Conservation (phyloP, 2,113 vertebrate species). For the Steatornis caripensis region DNA sequence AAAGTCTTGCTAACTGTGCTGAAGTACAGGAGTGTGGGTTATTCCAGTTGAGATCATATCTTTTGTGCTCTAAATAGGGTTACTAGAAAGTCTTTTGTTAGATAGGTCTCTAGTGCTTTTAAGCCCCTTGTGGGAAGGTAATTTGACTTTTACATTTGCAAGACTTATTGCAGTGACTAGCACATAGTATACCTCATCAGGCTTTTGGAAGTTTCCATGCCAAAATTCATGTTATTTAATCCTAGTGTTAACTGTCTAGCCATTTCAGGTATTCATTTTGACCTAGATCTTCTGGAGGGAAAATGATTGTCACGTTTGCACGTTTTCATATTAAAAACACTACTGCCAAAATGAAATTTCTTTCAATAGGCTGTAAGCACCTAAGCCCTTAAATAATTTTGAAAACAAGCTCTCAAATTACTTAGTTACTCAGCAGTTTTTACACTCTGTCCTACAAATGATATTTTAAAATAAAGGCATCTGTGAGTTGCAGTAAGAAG, state of each 20-base stretch:
- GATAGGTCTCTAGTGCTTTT: not conserved
- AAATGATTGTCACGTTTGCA: not conserved
- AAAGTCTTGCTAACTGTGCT: not conserved
- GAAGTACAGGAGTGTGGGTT: not conserved
- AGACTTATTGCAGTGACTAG: not conserved
- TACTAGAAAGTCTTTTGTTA: not conserved
- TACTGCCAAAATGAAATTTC: not conserved
- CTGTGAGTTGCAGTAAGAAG: not conserved
- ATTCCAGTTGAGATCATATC: not conserved
- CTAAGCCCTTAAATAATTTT: not conserved
- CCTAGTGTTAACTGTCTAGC: not conserved
- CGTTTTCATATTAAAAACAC: not conserved
- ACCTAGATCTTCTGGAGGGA: not conserved
- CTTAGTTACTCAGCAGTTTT: not conserved
- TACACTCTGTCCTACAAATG: not conserved
- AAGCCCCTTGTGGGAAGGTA: not conserved
- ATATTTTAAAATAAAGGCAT: not conserved
- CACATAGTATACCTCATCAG: not conserved
- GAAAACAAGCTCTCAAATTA: not conserved
- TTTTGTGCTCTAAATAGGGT: not conserved
- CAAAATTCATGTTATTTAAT: not conserved
- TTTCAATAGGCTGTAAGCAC: not conserved
- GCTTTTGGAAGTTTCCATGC: not conserved
- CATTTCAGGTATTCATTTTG: not conserved
- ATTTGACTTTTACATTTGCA: not conserved